Evolutionary conservation across 2,888 invertebrate genomes (phyloP).

Genomic region (Euproctis similis): DNA sequence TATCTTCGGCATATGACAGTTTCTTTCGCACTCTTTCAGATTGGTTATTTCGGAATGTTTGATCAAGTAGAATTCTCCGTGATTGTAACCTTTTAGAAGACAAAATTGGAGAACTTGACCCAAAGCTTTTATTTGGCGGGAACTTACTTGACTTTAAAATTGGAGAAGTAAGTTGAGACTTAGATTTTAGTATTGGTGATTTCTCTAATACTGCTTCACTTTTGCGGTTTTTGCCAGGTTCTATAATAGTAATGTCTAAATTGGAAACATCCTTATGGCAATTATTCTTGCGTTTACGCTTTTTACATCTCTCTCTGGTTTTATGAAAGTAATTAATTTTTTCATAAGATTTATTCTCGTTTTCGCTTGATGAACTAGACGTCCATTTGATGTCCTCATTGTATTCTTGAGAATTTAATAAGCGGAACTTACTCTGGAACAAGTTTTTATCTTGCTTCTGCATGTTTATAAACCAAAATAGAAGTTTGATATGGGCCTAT

Average conservation of each 20-base stretch:
- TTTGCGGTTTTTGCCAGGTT: slow-evolving; percentile 22
- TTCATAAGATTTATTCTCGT: slow-evolving; percentile 31
- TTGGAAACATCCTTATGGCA: slow-evolving; percentile 38
- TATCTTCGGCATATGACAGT: slow-evolving; percentile 23
- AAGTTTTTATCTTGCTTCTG: slow-evolving; percentile 39
- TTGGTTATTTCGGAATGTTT: slow-evolving; percentile 26
- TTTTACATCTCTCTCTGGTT: slow-evolving; percentile 36
- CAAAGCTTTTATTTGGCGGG: slow-evolving; percentile 13
- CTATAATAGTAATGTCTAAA: slow-evolving; percentile 41
- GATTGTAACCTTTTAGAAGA: slow-evolving; percentile 9
- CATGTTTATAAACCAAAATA: too few species aligned
- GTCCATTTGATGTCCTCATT: slow-evolving; percentile 57
- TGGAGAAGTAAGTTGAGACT: slow-evolving; percentile 24
- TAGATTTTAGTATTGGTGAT: slow-evolving; percentile 31
- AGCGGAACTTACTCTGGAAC: slow-evolving; percentile 44
- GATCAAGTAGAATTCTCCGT: too few species aligned
- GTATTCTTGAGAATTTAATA: slow-evolving; percentile 51
- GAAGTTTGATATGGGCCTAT: too few species aligned
- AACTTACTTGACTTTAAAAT: slow-evolving; percentile 21
- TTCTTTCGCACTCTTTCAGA: slow-evolving; percentile 38
- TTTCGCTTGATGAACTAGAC: slow-evolving; percentile 54
- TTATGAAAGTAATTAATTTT: slow-evolving; percentile 19
- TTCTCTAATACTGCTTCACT: slow-evolving; percentile 10
- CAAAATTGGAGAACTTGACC: slow-evolving; percentile 40
- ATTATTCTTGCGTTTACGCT: slow-evolving; percentile 53